Conservation (phyloP, 2,113 vertebrate species). For the Centropus unirufus region DNA sequence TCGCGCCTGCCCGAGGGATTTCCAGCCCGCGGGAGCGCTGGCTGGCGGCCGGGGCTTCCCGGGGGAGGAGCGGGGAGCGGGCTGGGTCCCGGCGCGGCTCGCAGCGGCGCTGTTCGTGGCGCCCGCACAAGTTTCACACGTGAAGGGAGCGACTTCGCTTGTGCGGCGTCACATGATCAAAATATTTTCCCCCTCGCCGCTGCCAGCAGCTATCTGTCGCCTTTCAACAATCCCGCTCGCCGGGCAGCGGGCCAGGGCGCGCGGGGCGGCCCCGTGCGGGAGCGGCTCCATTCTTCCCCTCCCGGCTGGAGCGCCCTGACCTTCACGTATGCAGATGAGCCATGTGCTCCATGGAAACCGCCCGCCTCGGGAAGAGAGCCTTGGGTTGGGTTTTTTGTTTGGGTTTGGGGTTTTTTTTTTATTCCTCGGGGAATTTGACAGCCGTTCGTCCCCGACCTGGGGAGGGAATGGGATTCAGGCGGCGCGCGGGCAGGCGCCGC, state of each 20-base stretch:
- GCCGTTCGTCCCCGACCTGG: conserved; percentile 79
- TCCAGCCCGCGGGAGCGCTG: neutral
- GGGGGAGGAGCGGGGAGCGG: neutral
- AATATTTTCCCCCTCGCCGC: conserved; percentile 77
- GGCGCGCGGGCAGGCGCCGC: neutral
- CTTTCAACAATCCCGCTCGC: conserved; percentile 71
- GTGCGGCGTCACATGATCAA: conserved; percentile 75
- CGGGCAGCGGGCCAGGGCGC: conserved; percentile 82
- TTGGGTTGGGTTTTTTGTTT: neutral
- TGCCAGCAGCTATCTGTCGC: conserved; percentile 81
- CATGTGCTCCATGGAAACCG: conserved; percentile 75
- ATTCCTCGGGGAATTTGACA: conserved; percentile 73
- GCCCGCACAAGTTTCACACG: conserved; percentile 49
- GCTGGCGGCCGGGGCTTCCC: neutral
- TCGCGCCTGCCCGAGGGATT: accelerated
- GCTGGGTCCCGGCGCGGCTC: neutral
- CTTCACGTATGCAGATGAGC: conserved; percentile 95
- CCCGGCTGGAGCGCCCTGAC: conserved; percentile 81
- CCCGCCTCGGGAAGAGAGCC: conserved; percentile 61
- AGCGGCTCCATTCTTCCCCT: conserved; percentile 80
- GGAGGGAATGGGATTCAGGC: conserved; percentile 73
- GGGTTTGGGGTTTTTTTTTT: neutral
- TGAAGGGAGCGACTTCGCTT: conserved; percentile 55
- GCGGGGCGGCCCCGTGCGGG: conserved; percentile 74
- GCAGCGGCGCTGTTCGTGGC: conserved; percentile 2